Conservation (phyloP, 2,113 vertebrate genomes). For the Patagioenas fasciata region DNA sequence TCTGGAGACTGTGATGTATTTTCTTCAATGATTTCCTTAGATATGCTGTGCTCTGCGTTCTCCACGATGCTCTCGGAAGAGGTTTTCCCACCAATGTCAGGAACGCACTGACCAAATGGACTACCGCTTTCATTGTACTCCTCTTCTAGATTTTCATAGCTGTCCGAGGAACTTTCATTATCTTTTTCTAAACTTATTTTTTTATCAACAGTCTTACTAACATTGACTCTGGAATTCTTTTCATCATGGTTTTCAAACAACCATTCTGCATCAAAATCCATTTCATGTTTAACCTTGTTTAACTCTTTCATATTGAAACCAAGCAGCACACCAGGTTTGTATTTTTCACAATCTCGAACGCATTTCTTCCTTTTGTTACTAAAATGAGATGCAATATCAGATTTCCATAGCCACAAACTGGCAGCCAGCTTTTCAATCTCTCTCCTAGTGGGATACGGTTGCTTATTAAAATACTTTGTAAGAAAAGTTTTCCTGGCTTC, state of each 20-base stretch:
- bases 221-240: conserved; percentile 83
- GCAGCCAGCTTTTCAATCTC: conserved; percentile 95
- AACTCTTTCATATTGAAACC: conserved; percentile 95
- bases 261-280: conserved; percentile 82
- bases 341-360: conserved; percentile 86
- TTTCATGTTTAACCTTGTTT: conserved; percentile 85
- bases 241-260: conserved; percentile 80
- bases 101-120: conserved; percentile 61
- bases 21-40: conserved; percentile 66
- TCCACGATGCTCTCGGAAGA: conserved; percentile 13
- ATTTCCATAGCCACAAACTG: conserved; percentile 96
- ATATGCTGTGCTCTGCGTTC: conserved; percentile 64
- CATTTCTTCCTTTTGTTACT: conserved; percentile 91
- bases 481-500: conserved; percentile 94
- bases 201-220: conserved; percentile 84
- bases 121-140: conserved; percentile 77
- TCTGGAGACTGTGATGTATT: conserved; percentile 43
- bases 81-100: conserved; percentile 66
- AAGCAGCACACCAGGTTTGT: conserved; percentile 83
- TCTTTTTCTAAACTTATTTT: conserved; percentile 77
- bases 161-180: conserved; percentile 78
- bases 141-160: conserved; percentile 77
- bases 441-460: conserved; percentile 88
- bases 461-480: conserved; percentile 90
- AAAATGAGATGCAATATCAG: conserved; percentile 93